Evolutionary conservation across 2,888 invertebrate species (phyloP), one percentile per base, ranked within the genome.

Genomic region (Cryptocephalus moraei): DNA sequence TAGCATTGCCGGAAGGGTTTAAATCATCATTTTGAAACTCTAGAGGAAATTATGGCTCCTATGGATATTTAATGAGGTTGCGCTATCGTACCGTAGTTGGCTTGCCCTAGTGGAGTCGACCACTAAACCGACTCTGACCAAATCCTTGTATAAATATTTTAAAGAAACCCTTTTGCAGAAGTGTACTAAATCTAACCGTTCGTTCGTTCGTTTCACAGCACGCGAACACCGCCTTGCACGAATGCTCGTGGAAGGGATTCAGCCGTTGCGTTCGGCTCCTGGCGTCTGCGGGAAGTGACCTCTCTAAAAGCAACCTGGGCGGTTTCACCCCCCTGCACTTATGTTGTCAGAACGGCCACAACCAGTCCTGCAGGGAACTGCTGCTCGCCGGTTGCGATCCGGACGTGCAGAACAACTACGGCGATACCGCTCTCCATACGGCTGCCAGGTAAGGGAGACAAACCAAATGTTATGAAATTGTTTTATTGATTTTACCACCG

Each of bases 301-400:
- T 83, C 50, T 75, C 79, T 53, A 76, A 78, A 49, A 77, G 82
- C 64, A 91, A 91, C 71, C 80, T 85, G 59, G 91, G 89, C 43
- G 94, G 94, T 8, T 93, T 94, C 71, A 86, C 91, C 11, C 82
- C 95, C n/a, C 78, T 96, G 40, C 96, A 96, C 74, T 79, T 96
- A 56, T 88, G 92, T 50, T 91, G 92, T 61, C 95, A 96, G 76
- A 93, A 92, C 71, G 95, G 95, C 0, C 95, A 95, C 75, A 96
- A 95, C 74, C 94, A 95, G 74, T 86, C 90, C 57, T 89, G 91
- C 61, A 72, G 94, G 45, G 91, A 93, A 64, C 74, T 96, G 9
- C 76, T 96, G 39, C 78, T 93, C 58, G 87, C 90, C 8, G 91
- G 89, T 0, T 89, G 90, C 50, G 84, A 86, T 67, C 85, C 93